Conservation (phyloP, 2,797 vertebrate genomes). For the Aulostomus chinensis region DNA sequence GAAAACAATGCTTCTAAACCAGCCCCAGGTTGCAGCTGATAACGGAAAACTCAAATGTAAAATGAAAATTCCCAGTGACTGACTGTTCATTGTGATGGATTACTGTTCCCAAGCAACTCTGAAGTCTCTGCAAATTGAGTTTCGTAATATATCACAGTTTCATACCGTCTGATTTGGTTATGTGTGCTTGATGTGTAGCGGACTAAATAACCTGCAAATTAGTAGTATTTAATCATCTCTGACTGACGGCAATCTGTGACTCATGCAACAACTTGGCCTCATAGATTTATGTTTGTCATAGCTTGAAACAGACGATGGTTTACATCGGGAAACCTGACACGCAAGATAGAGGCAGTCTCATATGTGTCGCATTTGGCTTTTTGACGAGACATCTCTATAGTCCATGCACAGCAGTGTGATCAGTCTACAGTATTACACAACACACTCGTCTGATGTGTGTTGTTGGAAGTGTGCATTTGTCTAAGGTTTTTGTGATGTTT, state of each 20-base stretch:
- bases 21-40: neutral
- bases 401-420: too few relatives aligned
- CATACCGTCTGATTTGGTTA: constrained; percentile 4
- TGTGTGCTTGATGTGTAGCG: constrained; percentile 9
- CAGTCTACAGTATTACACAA: too few relatives aligned
- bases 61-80: neutral
- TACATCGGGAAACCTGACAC: too few relatives aligned
- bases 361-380: too few relatives aligned
- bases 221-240: constrained; percentile 23
- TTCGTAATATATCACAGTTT: neutral
- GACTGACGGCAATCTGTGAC: constrained; percentile 44
- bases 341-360: too few relatives aligned
- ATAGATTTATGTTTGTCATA: constrained; percentile 37
- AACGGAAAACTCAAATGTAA: neutral
- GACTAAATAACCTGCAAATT: constrained; percentile 27
- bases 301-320: neutral
- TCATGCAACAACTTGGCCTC: constrained; percentile 43
- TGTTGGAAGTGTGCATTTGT: too few relatives aligned
- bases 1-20: constrained; percentile 4
- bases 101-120: constrained; percentile 1
- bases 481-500: too few relatives aligned
- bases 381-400: too few relatives aligned
- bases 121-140: constrained; percentile 5
- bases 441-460: too few relatives aligned
- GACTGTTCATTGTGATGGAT: constrained; percentile 12